Percentiles rank a stretch among this genome's conserved stretches.
Conservation (phyloP, 2,888 invertebrate genomes). For the Zygothrica quintamaculata region DNA sequence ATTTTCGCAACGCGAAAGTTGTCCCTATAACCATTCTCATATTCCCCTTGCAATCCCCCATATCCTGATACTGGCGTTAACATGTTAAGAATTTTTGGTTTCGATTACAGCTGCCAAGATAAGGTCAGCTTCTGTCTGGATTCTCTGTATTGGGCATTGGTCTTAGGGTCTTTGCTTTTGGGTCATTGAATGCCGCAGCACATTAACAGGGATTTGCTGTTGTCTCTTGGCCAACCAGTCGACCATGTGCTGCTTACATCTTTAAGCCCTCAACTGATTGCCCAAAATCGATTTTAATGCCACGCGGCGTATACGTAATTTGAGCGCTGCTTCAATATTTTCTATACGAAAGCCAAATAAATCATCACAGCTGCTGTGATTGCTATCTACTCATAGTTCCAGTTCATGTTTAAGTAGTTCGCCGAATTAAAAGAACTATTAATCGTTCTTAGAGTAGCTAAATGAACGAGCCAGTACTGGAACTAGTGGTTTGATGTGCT, state of each 20-base stretch:
- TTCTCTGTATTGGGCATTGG: slow-evolving; percentile 12
- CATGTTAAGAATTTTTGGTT: slow-evolving; percentile 49
- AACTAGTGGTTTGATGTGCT: no score
- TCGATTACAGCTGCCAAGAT: slow-evolving; percentile 47
- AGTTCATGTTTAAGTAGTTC: no score
- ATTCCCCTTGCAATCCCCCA: no score
- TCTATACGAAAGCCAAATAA: background rate
- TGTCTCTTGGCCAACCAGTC: slow-evolving; percentile 51
- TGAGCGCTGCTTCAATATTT: slow-evolving; percentile 10
- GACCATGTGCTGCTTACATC: slow-evolving; percentile 63
- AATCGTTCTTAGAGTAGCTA: no score
- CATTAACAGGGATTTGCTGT: slow-evolving; percentile 66
- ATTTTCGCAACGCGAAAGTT: slow-evolving; percentile 55
- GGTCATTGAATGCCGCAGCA: slow-evolving; percentile 58
- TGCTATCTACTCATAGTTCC: no score
- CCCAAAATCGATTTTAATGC: slow-evolving; percentile 65
- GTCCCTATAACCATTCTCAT: no score
- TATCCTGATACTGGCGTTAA: slow-evolving; percentile 46
- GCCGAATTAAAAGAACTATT: no score
- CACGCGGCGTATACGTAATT: slow-evolving; percentile 44
- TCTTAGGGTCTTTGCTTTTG: background rate
- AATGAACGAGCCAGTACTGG: no score
- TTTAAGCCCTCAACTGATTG: slow-evolving; percentile 66
- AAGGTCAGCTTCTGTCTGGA: slow-evolving; percentile 27
- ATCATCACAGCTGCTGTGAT: background rate